Percentiles rank a stretch among this genome's conserved stretches.
Evolutionary conservation across 2,888 invertebrate genomes (phyloP).

Genomic region (Apotomis turbidana): DNA sequence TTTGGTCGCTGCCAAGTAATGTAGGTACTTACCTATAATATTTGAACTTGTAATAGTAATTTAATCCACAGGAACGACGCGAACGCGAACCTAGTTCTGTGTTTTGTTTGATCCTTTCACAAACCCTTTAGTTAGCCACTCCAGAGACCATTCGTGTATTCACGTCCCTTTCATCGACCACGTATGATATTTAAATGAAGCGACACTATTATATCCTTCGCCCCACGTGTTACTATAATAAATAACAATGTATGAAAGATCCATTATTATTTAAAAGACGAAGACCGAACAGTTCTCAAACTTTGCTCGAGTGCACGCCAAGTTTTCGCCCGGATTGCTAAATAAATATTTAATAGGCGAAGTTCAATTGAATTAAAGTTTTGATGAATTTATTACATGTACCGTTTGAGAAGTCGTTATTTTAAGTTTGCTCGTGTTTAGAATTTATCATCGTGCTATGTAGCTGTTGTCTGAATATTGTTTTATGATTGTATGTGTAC

Average conservation of each 20-base stretch:
- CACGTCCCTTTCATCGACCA: slow-evolving; percentile 3
- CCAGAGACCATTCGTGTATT: background rate
- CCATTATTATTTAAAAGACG: slow-evolving; percentile 41
- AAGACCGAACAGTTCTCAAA: slow-evolving; percentile 37
- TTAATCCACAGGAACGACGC: too few species aligned
- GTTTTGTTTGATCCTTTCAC: too few species aligned
- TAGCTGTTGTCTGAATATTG: too few species aligned
- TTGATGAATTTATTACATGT: slow-evolving; percentile 25
- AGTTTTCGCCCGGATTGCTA: slow-evolving; percentile 30
- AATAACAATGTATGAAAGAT: slow-evolving; percentile 32
- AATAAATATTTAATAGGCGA: slow-evolving; percentile 39
- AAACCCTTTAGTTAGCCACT: background rate
- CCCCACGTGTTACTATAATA: slow-evolving; percentile 28
- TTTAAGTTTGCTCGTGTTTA: background rate
- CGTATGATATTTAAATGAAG: slow-evolving; percentile 16
- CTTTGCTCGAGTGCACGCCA: slow-evolving; percentile 32
- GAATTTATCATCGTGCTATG: too few species aligned
- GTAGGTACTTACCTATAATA: too few species aligned
- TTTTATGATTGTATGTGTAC: too few species aligned
- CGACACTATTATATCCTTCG: slow-evolving; percentile 4
- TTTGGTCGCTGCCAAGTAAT: too few species aligned
- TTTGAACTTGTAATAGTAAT: too few species aligned
- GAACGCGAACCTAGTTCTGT: too few species aligned
- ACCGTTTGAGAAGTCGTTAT: slow-evolving; percentile 14
- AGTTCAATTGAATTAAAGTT: slow-evolving; percentile 33